Base-by-base conservation (phyloP, 1,140 invertebrate genomes). In the Panulirus ornatus region DNA sequence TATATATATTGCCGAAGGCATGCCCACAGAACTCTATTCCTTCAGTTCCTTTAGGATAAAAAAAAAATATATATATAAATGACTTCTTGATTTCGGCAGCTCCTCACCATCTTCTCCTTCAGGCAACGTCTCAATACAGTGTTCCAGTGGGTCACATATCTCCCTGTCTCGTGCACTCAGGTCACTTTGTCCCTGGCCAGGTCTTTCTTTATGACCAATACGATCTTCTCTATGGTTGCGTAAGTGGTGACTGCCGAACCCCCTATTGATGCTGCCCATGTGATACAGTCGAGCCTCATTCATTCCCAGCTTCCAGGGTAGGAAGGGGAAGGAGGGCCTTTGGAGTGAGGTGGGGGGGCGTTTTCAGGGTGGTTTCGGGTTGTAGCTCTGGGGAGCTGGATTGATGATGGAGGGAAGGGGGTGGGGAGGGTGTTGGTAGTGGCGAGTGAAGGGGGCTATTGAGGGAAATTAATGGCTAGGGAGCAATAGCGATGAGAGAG, bases 191-290 rank as follows among this genome's bases (percentile, higher is more conserved):
- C 63, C 83, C 63, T 44, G 66, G 70, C 40, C 83, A 71, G 40
- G 83, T 73, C 83, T 73, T 84, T 71, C 66, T 84, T 11, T 84
- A 73, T 44, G 66, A 84, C 83, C 83, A 73, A 30, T 84, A 71
- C 44, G 42, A 71, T 42, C 83, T 84, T 54, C 83, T 71, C 63
- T 84, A 71, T 73, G 83, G 66, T 38, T 84, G 83, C 51, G 83
- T 84, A 84, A 84, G 83, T 84, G 63, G 40, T 27, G 40, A 42
- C 58, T 44, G 75, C 8, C 19, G 76, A 79, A 70, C 66, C 66
- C 40, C 71, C 71, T 81, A 11, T 36, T 51, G 78, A 14, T 8
- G 76, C 44, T 79, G 42, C 76, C 38, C 22, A 3, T 27, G 76
- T 79, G 76, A 40, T 51, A 44, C 34, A 81, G 47, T 58, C 51